These are phyloP conservation scores for Vanessa cardui DNA, from an alignment of 2,888 invertebrate species.

Conservation along the genomic window DNA sequence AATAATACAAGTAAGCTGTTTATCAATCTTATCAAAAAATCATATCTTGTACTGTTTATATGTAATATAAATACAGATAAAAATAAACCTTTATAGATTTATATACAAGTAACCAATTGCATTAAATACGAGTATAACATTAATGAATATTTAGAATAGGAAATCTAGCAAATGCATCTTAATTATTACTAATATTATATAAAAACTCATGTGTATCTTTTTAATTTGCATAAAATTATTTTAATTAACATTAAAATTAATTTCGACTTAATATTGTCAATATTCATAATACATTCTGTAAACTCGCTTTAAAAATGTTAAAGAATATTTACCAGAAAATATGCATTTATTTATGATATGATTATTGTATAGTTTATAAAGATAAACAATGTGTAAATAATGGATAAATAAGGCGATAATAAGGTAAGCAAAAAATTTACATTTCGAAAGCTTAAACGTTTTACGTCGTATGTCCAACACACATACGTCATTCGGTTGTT, in stretches of 20 bases:
- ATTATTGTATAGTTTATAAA: no score
- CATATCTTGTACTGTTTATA: background rate
- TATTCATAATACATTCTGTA: no score
- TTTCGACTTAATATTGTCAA: no score
- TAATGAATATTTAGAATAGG: background rate
- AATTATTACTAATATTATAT: no score
- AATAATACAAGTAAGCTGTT: background rate
- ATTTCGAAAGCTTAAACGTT: background rate
- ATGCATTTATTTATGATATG: no score
- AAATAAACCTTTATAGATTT: background rate
- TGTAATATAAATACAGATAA: constrained; percentile 15
- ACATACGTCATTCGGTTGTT: background rate
- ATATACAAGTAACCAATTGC: background rate
- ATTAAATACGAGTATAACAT: background rate
- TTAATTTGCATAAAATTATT: no score
- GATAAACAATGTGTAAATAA: no score
- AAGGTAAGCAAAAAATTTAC: background rate
- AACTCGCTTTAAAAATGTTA: no score
- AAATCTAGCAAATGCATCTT: background rate
- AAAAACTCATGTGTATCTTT: no score
- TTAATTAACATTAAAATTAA: no score
- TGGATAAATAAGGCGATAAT: background rate
- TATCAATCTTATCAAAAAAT: constrained; percentile 1
- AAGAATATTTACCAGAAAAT: no score
- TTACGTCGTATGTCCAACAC: background rate